Conservation (phyloP, 1,140 invertebrate species). For the Lordiphosa clarofinis region DNA sequence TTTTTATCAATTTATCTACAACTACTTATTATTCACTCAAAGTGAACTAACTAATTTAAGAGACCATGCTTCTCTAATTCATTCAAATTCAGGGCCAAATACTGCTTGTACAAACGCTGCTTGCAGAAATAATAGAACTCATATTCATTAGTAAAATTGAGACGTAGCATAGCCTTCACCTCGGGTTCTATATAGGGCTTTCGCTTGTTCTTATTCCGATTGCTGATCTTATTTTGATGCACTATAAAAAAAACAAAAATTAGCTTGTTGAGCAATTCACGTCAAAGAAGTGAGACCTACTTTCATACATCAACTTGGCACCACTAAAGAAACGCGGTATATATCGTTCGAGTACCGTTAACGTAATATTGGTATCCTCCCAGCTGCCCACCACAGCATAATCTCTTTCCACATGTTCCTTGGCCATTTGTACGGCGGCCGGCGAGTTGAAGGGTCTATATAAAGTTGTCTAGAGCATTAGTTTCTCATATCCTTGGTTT, state of each 20-base stretch:
- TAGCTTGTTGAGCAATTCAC: background rate
- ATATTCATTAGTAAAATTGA: conserved; percentile 93
- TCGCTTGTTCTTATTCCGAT: conserved; percentile 75
- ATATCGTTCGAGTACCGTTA: conserved; percentile 91
- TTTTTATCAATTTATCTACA: conserved; percentile 7
- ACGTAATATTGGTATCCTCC: conserved; percentile 91
- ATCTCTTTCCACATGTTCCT: conserved; percentile 90
- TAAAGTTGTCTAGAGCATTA: conserved; percentile 45
- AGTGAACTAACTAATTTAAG: conserved; percentile 25
- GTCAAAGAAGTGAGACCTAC: conserved; percentile 38
- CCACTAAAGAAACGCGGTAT: conserved; percentile 90
- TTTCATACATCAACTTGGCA: conserved; percentile 81
- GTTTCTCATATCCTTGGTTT: background rate
- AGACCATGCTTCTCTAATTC: conserved; percentile 52
- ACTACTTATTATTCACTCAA: conserved; percentile 12
- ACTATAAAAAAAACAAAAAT: conserved; percentile 32
- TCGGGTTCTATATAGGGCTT: conserved; percentile 85
- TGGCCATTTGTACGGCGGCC: conserved; percentile 90
- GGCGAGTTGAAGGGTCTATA: conserved; percentile 90
- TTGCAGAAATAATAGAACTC: conserved; percentile 95
- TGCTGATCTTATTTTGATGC: conserved; percentile 61
- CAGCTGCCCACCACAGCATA: conserved; percentile 93
- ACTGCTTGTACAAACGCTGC: conserved; percentile 90
- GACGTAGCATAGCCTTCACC: conserved; percentile 90
- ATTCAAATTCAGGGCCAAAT: conserved; percentile 84